These are phyloP conservation scores for Manis pentadactyla DNA, from an alignment of 2,797 vertebrate genomes.

Conservation along the genomic window DNA sequence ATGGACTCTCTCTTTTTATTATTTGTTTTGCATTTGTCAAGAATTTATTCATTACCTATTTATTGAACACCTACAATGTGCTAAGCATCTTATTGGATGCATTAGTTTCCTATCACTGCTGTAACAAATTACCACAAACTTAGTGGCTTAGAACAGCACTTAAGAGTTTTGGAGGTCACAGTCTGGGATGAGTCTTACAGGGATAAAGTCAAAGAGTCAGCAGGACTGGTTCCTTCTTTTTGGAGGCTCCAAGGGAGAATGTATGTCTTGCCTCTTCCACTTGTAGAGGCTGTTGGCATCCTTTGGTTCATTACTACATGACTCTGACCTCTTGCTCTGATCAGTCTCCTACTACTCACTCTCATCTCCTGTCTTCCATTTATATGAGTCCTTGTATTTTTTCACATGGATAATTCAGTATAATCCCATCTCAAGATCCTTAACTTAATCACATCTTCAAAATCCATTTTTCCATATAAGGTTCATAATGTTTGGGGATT, in stretches of 20 bases:
- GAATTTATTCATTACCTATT: conserved; percentile 6
- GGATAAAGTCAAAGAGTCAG: background rate
- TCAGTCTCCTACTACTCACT: background rate
- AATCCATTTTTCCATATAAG: background rate
- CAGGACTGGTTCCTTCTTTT: background rate
- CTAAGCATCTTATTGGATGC: background rate
- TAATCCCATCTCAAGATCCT: background rate
- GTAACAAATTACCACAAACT: background rate
- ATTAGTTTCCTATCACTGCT: background rate
- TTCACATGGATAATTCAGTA: background rate
- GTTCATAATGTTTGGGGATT: background rate
- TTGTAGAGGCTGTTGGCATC: background rate
- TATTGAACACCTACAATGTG: background rate
- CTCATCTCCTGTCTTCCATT: background rate
- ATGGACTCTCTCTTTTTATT: background rate
- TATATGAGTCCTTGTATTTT: background rate
- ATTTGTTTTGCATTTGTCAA: background rate
- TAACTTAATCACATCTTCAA: background rate
- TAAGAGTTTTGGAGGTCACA: background rate
- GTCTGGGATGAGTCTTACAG: background rate
- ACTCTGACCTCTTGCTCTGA: background rate
- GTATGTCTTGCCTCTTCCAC: background rate
- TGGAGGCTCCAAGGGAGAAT: background rate
- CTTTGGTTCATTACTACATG: background rate
- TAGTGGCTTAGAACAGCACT: background rate